These are phyloP conservation scores for Homalodisca vitripennis DNA, from an alignment of 1,140 invertebrate genomes.

Conservation along the genomic window DNA sequence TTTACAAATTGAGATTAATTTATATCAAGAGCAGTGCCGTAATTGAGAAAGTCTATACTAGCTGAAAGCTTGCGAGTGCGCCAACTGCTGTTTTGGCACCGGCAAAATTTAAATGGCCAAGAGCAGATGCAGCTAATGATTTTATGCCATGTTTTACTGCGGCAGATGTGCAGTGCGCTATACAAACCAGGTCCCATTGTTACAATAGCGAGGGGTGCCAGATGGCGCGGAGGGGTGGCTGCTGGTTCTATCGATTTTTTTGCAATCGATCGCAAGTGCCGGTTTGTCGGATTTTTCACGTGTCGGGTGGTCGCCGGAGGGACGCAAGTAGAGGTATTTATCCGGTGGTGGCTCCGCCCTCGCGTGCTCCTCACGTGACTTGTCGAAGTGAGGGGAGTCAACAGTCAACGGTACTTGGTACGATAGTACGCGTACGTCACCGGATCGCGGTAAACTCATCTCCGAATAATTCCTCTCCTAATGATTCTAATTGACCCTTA, in stretches of 20 bases:
- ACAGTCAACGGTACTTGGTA: slow-evolving; percentile 8
- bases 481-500: slow-evolving; percentile 17
- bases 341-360: neutral
- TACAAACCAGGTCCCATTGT: slow-evolving; percentile 15
- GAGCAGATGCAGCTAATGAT: neutral
- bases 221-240: neutral
- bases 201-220: neutral
- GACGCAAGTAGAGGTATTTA: neutral
- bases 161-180: slow-evolving; percentile 5
- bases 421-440: slow-evolving; percentile 7
- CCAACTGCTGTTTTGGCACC: too few species aligned
- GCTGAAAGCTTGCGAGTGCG: too few species aligned
- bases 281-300: neutral
- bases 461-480: slow-evolving; percentile 2
- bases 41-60: too few species aligned
- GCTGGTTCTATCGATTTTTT: neutral
- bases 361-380: too few species aligned
- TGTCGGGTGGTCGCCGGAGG: neutral
- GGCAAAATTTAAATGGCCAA: too few species aligned
- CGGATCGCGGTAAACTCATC: neutral
- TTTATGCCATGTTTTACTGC: slow-evolving; percentile 17
- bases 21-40: too few species aligned
- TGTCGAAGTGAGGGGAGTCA: too few species aligned
- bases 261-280: neutral
- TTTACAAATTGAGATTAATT: too few species aligned